phyloP scores from a whole-genome alignment of 2,113 vertebrate genomes.

The Thamnophis sirtalis region DNA sequence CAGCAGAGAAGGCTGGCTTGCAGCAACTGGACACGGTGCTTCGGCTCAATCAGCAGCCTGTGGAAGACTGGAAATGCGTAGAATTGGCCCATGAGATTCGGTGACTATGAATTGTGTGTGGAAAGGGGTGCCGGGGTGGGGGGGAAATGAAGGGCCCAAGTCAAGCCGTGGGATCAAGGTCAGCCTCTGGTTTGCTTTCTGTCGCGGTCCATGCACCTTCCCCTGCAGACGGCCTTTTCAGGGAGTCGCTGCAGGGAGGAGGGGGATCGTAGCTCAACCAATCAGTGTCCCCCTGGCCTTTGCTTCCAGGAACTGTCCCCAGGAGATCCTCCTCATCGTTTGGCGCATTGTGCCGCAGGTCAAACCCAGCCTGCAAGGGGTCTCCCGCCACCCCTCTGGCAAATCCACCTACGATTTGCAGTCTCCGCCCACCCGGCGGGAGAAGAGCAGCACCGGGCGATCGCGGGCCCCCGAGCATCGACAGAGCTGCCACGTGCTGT shows the following conservation, averaged over 20 bases:
- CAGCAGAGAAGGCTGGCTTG: slow-evolving; percentile 88
- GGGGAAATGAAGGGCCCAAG: background rate
- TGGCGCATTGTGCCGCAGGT: slow-evolving; percentile 85
- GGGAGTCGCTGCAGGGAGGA: background rate
- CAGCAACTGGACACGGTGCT: slow-evolving; percentile 88
- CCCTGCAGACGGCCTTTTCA: background rate
- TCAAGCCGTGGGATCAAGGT: background rate
- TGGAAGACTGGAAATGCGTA: slow-evolving; percentile 95
- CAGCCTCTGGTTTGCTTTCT: background rate
- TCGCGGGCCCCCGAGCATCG: slow-evolving; percentile 74
- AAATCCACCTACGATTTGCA: slow-evolving; percentile 81
- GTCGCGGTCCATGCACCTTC: background rate
- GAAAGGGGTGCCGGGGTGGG: background rate
- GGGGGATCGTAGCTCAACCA: background rate
- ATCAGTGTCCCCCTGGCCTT: no score
- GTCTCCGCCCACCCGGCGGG: slow-evolving; percentile 75
- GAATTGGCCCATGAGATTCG: slow-evolving; percentile 91
- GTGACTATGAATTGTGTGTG: slow-evolving; percentile 53
- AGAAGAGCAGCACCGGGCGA: slow-evolving; percentile 72
- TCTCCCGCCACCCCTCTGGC: slow-evolving; percentile 82
- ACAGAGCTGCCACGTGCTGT: slow-evolving; percentile 78
- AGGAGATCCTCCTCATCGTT: slow-evolving; percentile 86
- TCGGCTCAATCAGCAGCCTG: slow-evolving; percentile 87
- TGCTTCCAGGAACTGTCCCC: slow-evolving; percentile 78
- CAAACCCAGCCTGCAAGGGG: slow-evolving; percentile 77